Base-by-base conservation (phyloP, 2,888 invertebrate species). In the Thysanoteuthis rhombus region DNA sequence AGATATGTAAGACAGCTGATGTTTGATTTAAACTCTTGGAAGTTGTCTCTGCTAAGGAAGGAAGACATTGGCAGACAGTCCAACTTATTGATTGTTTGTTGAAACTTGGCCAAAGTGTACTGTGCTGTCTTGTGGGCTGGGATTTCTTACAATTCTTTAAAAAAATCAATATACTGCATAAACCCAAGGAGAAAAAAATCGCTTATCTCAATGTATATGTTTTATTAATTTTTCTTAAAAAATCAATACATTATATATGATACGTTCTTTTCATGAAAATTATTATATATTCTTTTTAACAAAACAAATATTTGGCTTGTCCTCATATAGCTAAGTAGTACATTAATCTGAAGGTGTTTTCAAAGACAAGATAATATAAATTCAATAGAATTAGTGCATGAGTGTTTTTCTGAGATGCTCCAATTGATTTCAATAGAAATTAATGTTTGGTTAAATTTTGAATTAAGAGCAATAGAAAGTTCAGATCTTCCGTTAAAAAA, bases 11-110 rank as follows among this genome's bases (percentile, higher is more conserved):
- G 75, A 75, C 75, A 75, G 75, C 75, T 75, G 75, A 75, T 75
- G 75, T 75, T 75, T 75, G 75, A 75, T 75, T 75, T 75, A 75
- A 75, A 75, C 75, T 75, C 75, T 75, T 75, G n/a, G 75, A 75
- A 75, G 75, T 75, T 75, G 75, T 75, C 75, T 75, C 75, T 16
- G 19, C n/a, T 75, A 16, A 36, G 75, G 75, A 75, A 75, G 36
- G 36, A 75, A 75, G 75, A 75, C 75, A 75, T 75, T 75, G 75
- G 75, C 75, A 75, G 75, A 75, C 75, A 36, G 75, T 75, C 75
- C 75, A 75, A 75, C 75, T 75, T 75, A 75, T 75, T 75, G 75
- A 75, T 75, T 75, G 75, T 75, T 75, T 75, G 75, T 75, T 75
- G 75, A 75, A 75, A 36, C n/a, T 75, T 75, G 75, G 75, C 75